phyloP scores from a whole-genome alignment of 35 echinoderm and acorn worm genomes.

The Hemicentrotus pulcherrimus region DNA sequence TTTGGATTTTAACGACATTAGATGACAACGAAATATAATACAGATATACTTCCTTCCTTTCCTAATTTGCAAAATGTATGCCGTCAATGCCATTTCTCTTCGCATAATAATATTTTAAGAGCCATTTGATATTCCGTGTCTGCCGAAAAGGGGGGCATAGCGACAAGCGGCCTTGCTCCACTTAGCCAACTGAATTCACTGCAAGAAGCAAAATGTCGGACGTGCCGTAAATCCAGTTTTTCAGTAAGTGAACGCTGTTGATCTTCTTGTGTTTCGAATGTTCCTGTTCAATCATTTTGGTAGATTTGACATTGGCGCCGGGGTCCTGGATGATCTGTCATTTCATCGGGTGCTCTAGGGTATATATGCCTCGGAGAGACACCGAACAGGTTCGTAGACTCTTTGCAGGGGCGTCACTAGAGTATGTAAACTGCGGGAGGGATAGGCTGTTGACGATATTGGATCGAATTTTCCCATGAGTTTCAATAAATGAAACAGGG shows the following conservation, averaged over 20 bases:
- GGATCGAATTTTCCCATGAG: neutral
- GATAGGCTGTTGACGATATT: neutral
- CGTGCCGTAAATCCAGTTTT: neutral
- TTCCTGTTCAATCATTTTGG: neutral
- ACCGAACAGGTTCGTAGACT: neutral
- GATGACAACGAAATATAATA: neutral
- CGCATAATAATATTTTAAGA: neutral
- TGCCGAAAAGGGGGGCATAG: neutral
- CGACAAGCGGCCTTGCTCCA: neutral
- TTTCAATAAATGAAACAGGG: neutral
- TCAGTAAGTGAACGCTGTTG: neutral
- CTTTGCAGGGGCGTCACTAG: neutral
- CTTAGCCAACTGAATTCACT: neutral
- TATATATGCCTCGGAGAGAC: neutral
- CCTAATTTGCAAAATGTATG: neutral
- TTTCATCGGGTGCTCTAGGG: neutral
- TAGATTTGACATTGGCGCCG: neutral
- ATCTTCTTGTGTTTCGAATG: neutral
- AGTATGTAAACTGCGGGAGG: neutral
- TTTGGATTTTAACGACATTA: neutral
- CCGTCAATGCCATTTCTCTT: too few relatives aligned
- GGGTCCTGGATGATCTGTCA: neutral
- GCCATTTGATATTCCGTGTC: neutral
- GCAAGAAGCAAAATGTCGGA: neutral
- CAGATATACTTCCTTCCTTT: neutral